Conservation (phyloP, 2,888 invertebrate genomes). For the Phaonia tiefii region DNA sequence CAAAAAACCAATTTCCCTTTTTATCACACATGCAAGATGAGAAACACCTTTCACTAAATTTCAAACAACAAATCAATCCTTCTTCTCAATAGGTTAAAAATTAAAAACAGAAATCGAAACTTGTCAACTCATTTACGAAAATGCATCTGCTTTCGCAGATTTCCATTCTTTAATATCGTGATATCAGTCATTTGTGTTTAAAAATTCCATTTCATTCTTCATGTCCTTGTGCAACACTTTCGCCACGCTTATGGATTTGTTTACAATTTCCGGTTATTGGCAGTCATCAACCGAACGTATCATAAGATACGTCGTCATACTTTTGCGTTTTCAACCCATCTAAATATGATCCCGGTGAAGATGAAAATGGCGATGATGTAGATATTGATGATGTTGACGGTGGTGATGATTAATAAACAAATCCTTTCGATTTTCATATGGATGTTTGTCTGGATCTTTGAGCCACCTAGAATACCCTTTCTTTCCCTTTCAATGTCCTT, state of each 20-base stretch:
- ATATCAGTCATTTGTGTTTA: constrained; percentile 7
- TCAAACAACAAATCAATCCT: constrained; percentile 33
- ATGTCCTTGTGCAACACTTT: constrained; percentile 39
- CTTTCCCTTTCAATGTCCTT: neutral
- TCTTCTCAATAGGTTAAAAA: constrained; percentile 30
- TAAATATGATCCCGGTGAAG: too few species aligned
- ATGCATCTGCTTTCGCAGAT: constrained; percentile 51
- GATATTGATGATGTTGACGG: constrained; percentile 1
- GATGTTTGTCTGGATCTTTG: neutral
- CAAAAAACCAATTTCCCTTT: constrained; percentile 25
- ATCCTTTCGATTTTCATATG: constrained; percentile 57
- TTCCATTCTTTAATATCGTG: constrained; percentile 50
- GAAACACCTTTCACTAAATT: constrained; percentile 62
- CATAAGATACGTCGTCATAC: too few species aligned
- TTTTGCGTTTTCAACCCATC: too few species aligned
- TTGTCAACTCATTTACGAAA: constrained; percentile 48
- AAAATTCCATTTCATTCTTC: too few species aligned
- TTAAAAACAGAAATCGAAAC: neutral
- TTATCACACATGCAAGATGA: constrained; percentile 70
- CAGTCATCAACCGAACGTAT: constrained; percentile 29
- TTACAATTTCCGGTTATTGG: constrained; percentile 67
- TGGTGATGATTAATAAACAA: constrained; percentile 40
- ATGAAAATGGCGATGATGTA: neutral
- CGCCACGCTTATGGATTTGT: constrained; percentile 63
- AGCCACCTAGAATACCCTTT: constrained; percentile 42